A percentile compares a stretch with the other conserved stretches of the same genome.
These are phyloP conservation scores for Zophobas morio DNA, from an alignment of 1,140 invertebrate species.

Conservation along the genomic window DNA sequence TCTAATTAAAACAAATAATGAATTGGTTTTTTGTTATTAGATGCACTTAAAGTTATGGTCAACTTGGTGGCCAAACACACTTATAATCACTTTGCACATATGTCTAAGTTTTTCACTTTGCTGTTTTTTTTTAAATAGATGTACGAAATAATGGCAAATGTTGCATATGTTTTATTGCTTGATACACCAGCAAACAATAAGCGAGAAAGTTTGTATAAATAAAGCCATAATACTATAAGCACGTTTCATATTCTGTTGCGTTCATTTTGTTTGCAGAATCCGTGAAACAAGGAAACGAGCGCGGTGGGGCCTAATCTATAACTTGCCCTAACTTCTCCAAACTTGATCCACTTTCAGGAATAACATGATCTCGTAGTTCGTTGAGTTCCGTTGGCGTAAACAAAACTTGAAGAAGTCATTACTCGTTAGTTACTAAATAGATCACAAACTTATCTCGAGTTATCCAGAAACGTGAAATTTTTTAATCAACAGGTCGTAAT, in stretches of 20 bases:
- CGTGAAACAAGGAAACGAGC: slow-evolving; percentile 36
- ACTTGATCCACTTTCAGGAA: slow-evolving; percentile 43
- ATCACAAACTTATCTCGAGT: slow-evolving; percentile 37
- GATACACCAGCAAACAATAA: not conserved
- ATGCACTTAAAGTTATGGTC: too few relatives aligned
- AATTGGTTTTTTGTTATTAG: too few relatives aligned
- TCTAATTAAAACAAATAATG: too few relatives aligned
- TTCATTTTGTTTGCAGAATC: slow-evolving; percentile 36
- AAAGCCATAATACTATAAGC: slow-evolving; percentile 26
- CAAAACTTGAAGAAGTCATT: slow-evolving; percentile 43
- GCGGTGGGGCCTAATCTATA: slow-evolving; percentile 42
- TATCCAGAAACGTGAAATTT: slow-evolving; percentile 36
- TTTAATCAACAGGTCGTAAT: slow-evolving; percentile 41
- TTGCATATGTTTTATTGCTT: not conserved
- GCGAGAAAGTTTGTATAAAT: slow-evolving; percentile 1
- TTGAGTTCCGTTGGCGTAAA: slow-evolving; percentile 41
- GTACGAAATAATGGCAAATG: not conserved
- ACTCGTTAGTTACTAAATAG: slow-evolving; percentile 43
- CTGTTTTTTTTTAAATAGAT: not conserved
- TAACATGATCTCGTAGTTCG: slow-evolving; percentile 44
- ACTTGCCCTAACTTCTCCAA: slow-evolving; percentile 38
- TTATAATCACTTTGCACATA: too few relatives aligned
- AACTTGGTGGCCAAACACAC: too few relatives aligned
- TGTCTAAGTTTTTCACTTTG: not conserved
- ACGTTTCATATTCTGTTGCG: slow-evolving; percentile 37